phyloP scores from a whole-genome alignment of 2,888 invertebrate genomes.

The Leucophenga maculata region DNA sequence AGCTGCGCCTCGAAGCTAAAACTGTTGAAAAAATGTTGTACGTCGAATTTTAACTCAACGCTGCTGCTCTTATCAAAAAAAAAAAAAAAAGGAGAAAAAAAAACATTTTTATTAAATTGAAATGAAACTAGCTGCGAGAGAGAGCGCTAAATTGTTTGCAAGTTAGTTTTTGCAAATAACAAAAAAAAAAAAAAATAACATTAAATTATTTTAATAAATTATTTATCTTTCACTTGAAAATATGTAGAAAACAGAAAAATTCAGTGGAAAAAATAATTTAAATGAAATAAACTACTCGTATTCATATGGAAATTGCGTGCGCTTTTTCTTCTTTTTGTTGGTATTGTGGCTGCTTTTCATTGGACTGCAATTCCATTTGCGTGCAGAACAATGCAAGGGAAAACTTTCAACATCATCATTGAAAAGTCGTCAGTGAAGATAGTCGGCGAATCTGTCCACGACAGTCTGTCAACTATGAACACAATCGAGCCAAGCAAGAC shows the following conservation, averaged over 20 bases:
- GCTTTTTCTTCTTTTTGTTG: neutral
- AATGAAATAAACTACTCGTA: neutral
- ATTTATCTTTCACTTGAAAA: neutral
- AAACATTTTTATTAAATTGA: too few relatives aligned
- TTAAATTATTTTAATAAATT: too few relatives aligned
- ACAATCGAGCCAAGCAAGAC: neutral
- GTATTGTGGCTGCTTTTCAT: neutral
- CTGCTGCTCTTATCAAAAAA: too few relatives aligned
- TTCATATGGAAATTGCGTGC: neutral
- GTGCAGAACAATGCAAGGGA: slow-evolving; percentile 3
- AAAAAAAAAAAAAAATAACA: neutral
- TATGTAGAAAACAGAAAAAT: neutral
- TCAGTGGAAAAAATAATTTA: neutral
- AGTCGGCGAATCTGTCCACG: too few relatives aligned
- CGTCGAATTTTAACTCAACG: too few relatives aligned
- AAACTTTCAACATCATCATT: slow-evolving; percentile 4
- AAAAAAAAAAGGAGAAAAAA: too few relatives aligned
- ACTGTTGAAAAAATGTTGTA: too few relatives aligned
- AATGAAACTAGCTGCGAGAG: too few relatives aligned
- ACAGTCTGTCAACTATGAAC: neutral
- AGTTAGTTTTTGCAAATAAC: neutral
- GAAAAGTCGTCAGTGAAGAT: neutral
- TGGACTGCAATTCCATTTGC: slow-evolving; percentile 2
- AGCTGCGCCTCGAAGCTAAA: too few relatives aligned
- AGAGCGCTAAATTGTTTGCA: too few relatives aligned